phyloP scores from a whole-genome alignment of 1,140 invertebrate species.

The Gryon sp. region DNA sequence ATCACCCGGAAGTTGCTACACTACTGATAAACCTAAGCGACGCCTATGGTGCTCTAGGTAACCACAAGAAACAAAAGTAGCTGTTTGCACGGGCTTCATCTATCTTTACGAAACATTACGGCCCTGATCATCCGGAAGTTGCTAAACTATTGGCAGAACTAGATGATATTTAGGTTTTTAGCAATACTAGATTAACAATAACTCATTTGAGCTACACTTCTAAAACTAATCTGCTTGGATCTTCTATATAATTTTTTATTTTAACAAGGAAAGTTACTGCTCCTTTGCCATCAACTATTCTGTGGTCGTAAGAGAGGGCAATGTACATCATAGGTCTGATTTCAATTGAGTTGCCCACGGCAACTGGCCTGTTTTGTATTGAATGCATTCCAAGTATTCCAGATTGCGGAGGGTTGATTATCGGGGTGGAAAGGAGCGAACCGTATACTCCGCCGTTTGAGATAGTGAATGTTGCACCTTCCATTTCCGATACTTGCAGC shows the following conservation, averaged over 20 bases:
- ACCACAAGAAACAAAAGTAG: no score
- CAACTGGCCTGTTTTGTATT: constrained; percentile 20
- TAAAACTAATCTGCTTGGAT: constrained; percentile 33
- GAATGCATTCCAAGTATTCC: constrained; percentile 49
- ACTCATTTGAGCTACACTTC: constrained; percentile 27
- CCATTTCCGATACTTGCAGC: constrained; percentile 30
- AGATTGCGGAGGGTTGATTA: constrained; percentile 55
- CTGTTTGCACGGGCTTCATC: no score
- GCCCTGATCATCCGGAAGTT: no score
- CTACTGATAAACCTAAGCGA: no score
- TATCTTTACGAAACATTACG: no score
- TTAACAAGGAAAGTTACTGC: constrained; percentile 21
- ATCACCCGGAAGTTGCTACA: no score
- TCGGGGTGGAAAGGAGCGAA: constrained; percentile 54
- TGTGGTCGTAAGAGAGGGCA: constrained; percentile 60
- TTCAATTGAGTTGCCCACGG: constrained; percentile 20
- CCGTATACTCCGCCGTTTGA: constrained; percentile 57
- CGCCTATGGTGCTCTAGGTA: no score
- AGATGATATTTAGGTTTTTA: no score
- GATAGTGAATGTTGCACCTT: constrained; percentile 51
- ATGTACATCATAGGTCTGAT: constrained; percentile 60
- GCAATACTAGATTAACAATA: constrained; percentile 9
- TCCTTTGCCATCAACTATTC: constrained; percentile 52
- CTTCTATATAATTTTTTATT: constrained; percentile 39
- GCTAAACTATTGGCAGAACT: no score